Base-by-base conservation (phyloP, 2,888 invertebrate genomes). In the Zygaena filipendulae region DNA sequence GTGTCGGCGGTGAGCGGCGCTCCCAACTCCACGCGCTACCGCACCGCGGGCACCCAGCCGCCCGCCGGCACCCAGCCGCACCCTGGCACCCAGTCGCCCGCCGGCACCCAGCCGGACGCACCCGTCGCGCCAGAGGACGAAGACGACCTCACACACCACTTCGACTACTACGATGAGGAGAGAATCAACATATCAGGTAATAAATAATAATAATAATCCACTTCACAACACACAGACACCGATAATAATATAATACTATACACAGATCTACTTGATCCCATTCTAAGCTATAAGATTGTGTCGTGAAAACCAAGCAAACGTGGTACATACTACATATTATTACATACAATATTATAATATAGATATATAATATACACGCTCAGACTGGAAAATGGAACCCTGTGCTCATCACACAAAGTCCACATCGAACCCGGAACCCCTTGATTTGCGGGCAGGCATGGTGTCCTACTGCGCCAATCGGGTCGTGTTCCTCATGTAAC, bases 141-240 rank as follows among this genome's bases (percentile, higher is more conserved):
- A 19, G 71, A 67, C 18, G 64, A 66, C 20, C 38, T 47, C 7
- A 40, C 41, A 18, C 49, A 42, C 25, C 40, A 40, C 21, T 37
- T 52, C 16, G 70, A 72, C 43, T 77, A 82, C 45, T 82, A 84
- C 36, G 82, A 82, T 47, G 77, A 75, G 32, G 67, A 71, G 29
- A 52, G 45, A 27, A 52, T 72, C 45, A 80, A 81, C 40, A 69
- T 79, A 46, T 75, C 80, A 30, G 72, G 79, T 77, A 11, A 55
- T 63, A 6, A 4, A 6, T 16, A 16, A 4, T 7, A 16, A 16
- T 6, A 6, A 6, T 7, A 6, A 6, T 4, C 4, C 16, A 16
- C 16, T 16, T 16, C 16, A 16, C 7, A 16, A 4, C 4, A 16
- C 4, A 16, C 4, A 6, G 16, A 16, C 4, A 4, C 7, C 5